Evolutionary conservation across 2,888 invertebrate species (phyloP), one percentile per base, ranked within the genome.

Genomic region (Leucophenga montana): DNA sequence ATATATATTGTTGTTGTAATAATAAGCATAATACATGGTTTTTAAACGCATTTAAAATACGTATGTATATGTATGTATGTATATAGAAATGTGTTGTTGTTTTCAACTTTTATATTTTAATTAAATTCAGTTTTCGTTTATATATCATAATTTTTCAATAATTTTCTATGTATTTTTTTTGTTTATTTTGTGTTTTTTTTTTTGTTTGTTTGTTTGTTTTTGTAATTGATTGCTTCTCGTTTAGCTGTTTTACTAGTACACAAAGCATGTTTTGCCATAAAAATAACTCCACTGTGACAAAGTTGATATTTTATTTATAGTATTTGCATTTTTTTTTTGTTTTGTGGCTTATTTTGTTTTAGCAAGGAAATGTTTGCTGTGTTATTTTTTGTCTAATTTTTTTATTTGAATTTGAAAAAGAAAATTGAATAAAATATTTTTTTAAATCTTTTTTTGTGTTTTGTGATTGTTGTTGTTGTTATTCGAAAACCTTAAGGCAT

Each of bases 201-300:
- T 76, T 57, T 74, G 65, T 64, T 72, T 80, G n/a, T n/a, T n/a
- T n/a, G n/a, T n/a, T n/a, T n/a, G n/a, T n/a, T n/a, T n/a, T n/a
- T n/a, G n/a, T 39, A 73, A 79, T 79, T 83, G 83, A 81, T 83
- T 83, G 81, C 81, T 77, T 80, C 71, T 77, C 77, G 70, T 77
- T 74, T 64, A 66, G 67, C 57, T 73, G 31, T 18, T 70, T 71
- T 68, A n/a, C n/a, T n/a, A n/a, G n/a, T 33, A 14, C 50, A 48
- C 68, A 44, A 31, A 39, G 3, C 8, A 5, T 39, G 39, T 39
- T 39, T 39, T 39, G 8, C 39, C 3, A 39, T 39, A 39, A 39
- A 39, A 39, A 39, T 39, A 39, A 39, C 39, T 5, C 39, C n/a
- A n/a, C n/a, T n/a, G n/a, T 39, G 39, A 39, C 39, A 39, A n/a